Base-by-base conservation (phyloP, 1,140 invertebrate genomes). In the Leptopilina clavipes region DNA sequence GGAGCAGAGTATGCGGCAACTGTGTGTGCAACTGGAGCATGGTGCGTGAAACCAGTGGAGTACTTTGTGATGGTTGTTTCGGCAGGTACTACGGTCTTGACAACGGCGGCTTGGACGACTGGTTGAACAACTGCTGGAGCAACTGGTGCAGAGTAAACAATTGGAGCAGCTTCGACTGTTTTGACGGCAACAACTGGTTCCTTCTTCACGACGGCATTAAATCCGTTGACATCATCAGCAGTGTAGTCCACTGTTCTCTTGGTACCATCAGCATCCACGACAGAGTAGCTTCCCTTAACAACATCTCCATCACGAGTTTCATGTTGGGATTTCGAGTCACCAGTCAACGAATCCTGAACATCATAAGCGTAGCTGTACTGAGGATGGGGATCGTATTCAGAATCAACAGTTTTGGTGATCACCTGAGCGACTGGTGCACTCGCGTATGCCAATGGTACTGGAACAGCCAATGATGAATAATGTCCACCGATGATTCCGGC, bases 301-400 rank as follows among this genome's bases (percentile, higher is more conserved):
- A 74, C 56, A 19, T 83, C 78, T 40, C 82, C 80, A 19, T 79
- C 40, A 12, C 80, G 82, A 10, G 44, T 89, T 81, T 93, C n/a
- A n/a, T n/a, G n/a, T n/a, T n/a, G n/a, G n/a, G n/a, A n/a, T n/a
- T n/a, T n/a, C n/a, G n/a, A n/a, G n/a, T n/a, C n/a, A n/a, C n/a
- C n/a, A n/a, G n/a, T n/a, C n/a, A n/a, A n/a, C n/a, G n/a, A n/a
- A n/a, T n/a, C n/a, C n/a, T n/a, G n/a, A n/a, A n/a, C n/a, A n/a
- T n/a, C n/a, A n/a, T n/a, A n/a, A n/a, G n/a, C n/a, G n/a, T n/a
- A n/a, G n/a, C 92, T 89, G 89, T 92, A 93, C 82, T 92, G 92
- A 7, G 92, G 92, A 76, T 90, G 86, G 7, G 92, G 90, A 82
- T 92, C 92, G 83, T 79, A 90, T 31, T 89, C 85, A 0, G 82